Base-by-base conservation (phyloP, 2,888 invertebrate genomes). In the Dryococelus australis region DNA sequence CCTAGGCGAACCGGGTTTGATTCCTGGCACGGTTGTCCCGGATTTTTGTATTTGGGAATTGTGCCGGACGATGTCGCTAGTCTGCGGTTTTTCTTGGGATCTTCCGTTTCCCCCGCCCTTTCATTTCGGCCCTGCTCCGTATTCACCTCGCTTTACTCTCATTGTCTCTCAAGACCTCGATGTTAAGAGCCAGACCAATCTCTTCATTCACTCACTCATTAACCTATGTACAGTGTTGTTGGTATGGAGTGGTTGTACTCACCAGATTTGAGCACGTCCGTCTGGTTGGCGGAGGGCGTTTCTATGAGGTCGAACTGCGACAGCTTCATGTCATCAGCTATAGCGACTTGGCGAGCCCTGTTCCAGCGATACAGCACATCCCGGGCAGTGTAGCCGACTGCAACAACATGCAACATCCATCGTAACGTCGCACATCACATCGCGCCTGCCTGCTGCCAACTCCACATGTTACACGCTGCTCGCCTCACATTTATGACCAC, bases 241-340 rank as follows among this genome's bases (percentile, higher is more conserved):
- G 35, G 4, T 4, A 35, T 35, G 35, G 35, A 35, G 35, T 35
- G 35, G 47, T 0, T 87, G 20, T 85, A 88, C 89, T 90, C 90
- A 91, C 92, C 92, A 85, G 91, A 91, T 89, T 91, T 91, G 88
- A 92, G 90, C 16, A 89, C 88, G 87, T 92, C 91, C n/a, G 96
- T 95, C 90, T 95, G 93, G 92, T 96, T 96, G 88, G 95, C 95
- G 51, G 95, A 95, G 53, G 96, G 96, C 90, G 95, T 95, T 89
- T 95, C 95, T 88, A 97, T 95, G 90, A 97, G 94, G 93, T 97
- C 96, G 92, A 97, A 97, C 93, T 97, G 97, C 84, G 97, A 96
- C 91, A 97, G 93, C 92, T 96, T 96, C 95, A 97, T 96, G 92
- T 96, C 97, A 90, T 96, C 95, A 6, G 96, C 96, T 90, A 96